Evolutionary conservation across 2,888 invertebrate genomes (phyloP).

Genomic region (Sabatieria punctata): DNA sequence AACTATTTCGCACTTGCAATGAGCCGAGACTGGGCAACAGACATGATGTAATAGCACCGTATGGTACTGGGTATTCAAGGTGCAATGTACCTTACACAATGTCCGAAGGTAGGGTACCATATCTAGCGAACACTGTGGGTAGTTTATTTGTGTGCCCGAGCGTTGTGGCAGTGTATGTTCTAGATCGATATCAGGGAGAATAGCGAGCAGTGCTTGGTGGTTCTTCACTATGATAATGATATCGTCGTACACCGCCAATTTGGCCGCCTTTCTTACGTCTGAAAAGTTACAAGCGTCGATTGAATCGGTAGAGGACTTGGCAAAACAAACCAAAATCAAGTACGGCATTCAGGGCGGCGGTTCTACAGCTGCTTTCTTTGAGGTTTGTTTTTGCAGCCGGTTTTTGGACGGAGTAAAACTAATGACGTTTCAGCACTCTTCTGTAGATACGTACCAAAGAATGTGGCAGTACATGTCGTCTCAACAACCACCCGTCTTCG

Average conservation of each 20-base stretch:
- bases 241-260: conserved; percentile 93
- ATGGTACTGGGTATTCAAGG: too few relatives aligned
- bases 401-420: not conserved
- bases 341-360: conserved; percentile 58
- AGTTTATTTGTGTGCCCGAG: too few relatives aligned
- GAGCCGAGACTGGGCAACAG: too few relatives aligned
- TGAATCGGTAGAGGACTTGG: conserved; percentile 72
- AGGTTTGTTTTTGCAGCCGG: conserved; percentile 39
- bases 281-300: conserved; percentile 79
- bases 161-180: too few relatives aligned
- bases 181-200: conserved; percentile 66
- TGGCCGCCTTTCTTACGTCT: conserved; percentile 90
- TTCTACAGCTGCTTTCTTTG: conserved; percentile 72
- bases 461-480: conserved; percentile 91
- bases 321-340: conserved; percentile 77
- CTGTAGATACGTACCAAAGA: conserved; percentile 63
- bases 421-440: conserved; percentile 71
- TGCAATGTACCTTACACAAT: too few relatives aligned
- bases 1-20: too few relatives aligned
- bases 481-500: conserved; percentile 57
- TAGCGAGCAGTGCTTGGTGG: conserved; percentile 96
- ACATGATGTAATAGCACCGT: too few relatives aligned
- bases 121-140: too few relatives aligned
- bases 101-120: too few relatives aligned
- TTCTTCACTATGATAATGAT: conserved; percentile 90